Evolutionary conservation across 2,888 invertebrate species (phyloP), one percentile per base, ranked within the genome.

Genomic region (Megalurothrips usitatus): DNA sequence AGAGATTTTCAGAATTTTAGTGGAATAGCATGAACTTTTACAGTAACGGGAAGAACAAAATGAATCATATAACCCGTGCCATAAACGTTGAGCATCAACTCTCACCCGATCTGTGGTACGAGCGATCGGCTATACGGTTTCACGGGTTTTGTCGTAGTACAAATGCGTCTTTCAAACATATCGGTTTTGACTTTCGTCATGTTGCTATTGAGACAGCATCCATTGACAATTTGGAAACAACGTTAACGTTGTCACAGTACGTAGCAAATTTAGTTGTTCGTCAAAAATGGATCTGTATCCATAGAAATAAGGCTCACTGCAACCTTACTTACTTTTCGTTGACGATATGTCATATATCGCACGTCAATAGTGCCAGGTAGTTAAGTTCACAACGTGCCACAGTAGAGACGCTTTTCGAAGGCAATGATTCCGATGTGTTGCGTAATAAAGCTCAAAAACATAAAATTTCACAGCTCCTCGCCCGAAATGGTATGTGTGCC

Each of bases 331-430:
- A 75, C 68, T 26, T 75, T 26, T 75, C 68, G 23, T 75, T 75
- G 23, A 23, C 68, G 68, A 75, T 75, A 75, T 26, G 68, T 26
- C 68, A 75, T 75, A 75, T 26, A 75, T 26, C 68, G 68, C 68
- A 75, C 1, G 68, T 75, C 68, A 75, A 26, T 26, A 26, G 26
- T 26, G 26, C 68, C 11, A 58, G 23, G 12, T 26, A 23, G 8
- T 26, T 26, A 12, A 75, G 34, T 43, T 43, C 34, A 6, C 6
- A 43, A 43, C 34, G 34, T 43, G 34, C 34, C 34, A 6, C 34
- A 43, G 34, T 43, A 43, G 6, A 6, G 34, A 43, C 34, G 34
- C 2, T 43, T 43, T 43, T 43, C 68, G 12, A 26, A 26, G 23
- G 26, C 1, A 10, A 6, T 23, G 9, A 75, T n/a, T 12, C n/a